Evolutionary conservation across 64 coral and sea anemone genomes (phyloP).

Genomic region (Dendronephthya gigantea): DNA sequence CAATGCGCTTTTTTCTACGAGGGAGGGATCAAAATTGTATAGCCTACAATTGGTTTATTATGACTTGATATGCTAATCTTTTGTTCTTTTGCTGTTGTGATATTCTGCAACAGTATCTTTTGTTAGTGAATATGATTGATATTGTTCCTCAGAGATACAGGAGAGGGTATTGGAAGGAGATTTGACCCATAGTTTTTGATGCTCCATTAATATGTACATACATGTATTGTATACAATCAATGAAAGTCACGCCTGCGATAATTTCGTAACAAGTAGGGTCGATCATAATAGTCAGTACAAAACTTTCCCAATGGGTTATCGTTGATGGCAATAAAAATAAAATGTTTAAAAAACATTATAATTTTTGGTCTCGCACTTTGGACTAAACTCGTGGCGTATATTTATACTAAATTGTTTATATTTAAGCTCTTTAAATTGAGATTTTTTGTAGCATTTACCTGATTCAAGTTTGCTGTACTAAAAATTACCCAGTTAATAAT

Average conservation of each 20-base stretch:
- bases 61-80: not conserved
- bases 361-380: too few relatives aligned
- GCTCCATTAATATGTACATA: not conserved
- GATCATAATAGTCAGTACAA: too few relatives aligned
- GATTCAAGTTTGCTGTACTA: too few relatives aligned
- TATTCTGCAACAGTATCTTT: conserved; percentile 11
- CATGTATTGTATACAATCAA: not conserved
- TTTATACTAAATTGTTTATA: too few relatives aligned
- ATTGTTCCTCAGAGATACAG: conserved; percentile 10
- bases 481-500: too few relatives aligned
- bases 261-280: not conserved
- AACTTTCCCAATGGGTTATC: too few relatives aligned
- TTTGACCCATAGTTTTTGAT: conserved; percentile 4
- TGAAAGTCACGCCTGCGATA: not conserved
- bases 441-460: too few relatives aligned
- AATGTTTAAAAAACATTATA: too few relatives aligned
- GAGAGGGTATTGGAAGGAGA: conserved; percentile 17
- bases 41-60: not conserved
- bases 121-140: conserved; percentile 12
- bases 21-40: not conserved
- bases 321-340: too few relatives aligned
- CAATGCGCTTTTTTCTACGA: not conserved
- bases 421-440: too few relatives aligned
- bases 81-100: conserved; percentile 19
- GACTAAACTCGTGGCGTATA: too few relatives aligned